Evolutionary conservation across 2,888 invertebrate genomes (phyloP).

Genomic region (Trichopria drosophilae): DNA sequence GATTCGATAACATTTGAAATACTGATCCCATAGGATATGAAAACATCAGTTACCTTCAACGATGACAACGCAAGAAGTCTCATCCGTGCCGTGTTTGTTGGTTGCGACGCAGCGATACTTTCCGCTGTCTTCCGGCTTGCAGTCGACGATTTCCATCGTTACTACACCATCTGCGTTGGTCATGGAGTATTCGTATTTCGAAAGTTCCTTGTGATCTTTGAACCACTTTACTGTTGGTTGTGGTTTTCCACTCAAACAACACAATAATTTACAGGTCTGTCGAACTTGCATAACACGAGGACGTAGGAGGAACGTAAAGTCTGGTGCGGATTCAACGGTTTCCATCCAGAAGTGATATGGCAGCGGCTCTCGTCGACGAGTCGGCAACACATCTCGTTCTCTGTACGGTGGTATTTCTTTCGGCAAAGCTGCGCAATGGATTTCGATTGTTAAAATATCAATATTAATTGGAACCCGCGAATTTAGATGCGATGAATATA

Average conservation of each 20-base stretch:
- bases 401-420: conserved; percentile 71
- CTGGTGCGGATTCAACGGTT: conserved; percentile 89
- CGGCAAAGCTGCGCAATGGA: conserved; percentile 79
- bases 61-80: conserved; percentile 92
- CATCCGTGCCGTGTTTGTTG: conserved; percentile 92
- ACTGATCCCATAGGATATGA: not conserved
- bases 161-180: conserved; percentile 92
- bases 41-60: conserved; percentile 95
- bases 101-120: conserved; percentile 93
- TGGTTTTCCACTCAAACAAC: conserved; percentile 94
- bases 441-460: not conserved
- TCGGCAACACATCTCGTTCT: conserved; percentile 68
- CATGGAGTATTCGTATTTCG: conserved; percentile 89
- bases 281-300: conserved; percentile 97
- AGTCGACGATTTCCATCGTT: conserved; percentile 94
- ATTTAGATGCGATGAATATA: not conserved
- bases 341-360: conserved; percentile 91
- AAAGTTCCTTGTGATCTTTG: conserved; percentile 91
- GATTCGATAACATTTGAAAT: not conserved
- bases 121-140: conserved; percentile 92
- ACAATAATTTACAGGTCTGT: conserved; percentile 95
- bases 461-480: conserved; percentile 4
- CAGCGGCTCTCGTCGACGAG: conserved; percentile 78
- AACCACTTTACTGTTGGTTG: conserved; percentile 89
- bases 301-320: conserved; percentile 97